phyloP scores from a whole-genome alignment of 1,140 invertebrate genomes.

The Procambarus virginalis region DNA sequence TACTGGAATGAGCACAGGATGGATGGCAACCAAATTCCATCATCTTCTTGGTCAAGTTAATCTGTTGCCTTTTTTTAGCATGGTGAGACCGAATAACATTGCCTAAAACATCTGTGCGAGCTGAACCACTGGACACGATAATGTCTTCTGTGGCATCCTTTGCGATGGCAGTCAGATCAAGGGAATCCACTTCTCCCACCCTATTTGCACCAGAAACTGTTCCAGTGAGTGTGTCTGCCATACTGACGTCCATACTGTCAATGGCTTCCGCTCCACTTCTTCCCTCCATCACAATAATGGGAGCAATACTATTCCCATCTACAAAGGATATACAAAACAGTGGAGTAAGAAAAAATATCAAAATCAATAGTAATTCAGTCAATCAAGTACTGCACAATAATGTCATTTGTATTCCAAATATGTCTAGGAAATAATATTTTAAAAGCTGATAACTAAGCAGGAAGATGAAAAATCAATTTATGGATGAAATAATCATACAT shows the following conservation, averaged over 20 bases:
- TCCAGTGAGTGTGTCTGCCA: conserved; percentile 42
- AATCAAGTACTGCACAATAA: not conserved
- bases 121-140: conserved; percentile 27
- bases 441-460: no score
- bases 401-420: no score
- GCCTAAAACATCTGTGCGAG: conserved; percentile 49
- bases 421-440: no score
- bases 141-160: conserved; percentile 26
- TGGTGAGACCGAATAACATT: conserved; percentile 44
- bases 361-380: not conserved
- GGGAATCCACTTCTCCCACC: conserved; percentile 28
- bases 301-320: conserved; percentile 56
- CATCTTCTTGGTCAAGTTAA: conserved; percentile 56
- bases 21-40: conserved; percentile 42
- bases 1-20: conserved; percentile 17
- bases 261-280: conserved; percentile 34
- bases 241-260: conserved; percentile 51
- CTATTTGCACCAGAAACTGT: not conserved
- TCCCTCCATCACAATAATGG: conserved; percentile 61
- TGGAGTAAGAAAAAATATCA: not conserved
- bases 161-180: conserved; percentile 29
- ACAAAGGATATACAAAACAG: not conserved
- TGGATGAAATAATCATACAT: no score
- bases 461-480: no score
- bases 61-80: conserved; percentile 50